Evolutionary conservation across 2,888 invertebrate genomes (phyloP).

Genomic region (Poecilus cupreus): DNA sequence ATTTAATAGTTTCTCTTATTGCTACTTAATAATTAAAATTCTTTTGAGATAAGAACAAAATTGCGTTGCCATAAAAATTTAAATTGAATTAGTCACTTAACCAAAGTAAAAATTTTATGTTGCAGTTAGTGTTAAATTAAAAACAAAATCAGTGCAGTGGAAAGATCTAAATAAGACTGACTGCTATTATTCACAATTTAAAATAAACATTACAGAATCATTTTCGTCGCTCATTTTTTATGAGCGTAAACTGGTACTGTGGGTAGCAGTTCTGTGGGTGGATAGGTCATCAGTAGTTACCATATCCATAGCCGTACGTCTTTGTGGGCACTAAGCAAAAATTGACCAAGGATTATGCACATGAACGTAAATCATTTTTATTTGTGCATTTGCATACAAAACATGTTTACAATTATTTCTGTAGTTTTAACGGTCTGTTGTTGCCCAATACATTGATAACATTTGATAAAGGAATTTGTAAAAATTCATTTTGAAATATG

Average conservation of each 20-base stretch:
- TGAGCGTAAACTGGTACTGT: conserved; percentile 21
- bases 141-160: too few species aligned
- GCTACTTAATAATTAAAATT: background rate
- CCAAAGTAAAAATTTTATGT: too few species aligned
- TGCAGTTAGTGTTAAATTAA: too few species aligned
- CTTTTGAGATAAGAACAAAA: background rate
- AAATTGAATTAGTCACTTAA: background rate
- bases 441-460: background rate
- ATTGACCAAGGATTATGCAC: conserved; percentile 6
- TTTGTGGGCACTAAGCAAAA: background rate
- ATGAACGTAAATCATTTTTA: conserved; percentile 1
- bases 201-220: conserved; percentile 12
- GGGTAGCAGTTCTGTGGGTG: conserved; percentile 8
- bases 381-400: background rate
- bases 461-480: background rate
- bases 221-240: conserved; percentile 18
- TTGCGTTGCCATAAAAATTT: background rate
- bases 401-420: background rate
- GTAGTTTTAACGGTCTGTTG: background rate
- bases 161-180: background rate
- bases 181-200: background rate
- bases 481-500: background rate
- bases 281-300: conserved; percentile 31
- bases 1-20: conserved; percentile 11
- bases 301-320: conserved; percentile 17